phyloP scores from a whole-genome alignment of 2,888 invertebrate genomes.

The Erannis defoliaria region DNA sequence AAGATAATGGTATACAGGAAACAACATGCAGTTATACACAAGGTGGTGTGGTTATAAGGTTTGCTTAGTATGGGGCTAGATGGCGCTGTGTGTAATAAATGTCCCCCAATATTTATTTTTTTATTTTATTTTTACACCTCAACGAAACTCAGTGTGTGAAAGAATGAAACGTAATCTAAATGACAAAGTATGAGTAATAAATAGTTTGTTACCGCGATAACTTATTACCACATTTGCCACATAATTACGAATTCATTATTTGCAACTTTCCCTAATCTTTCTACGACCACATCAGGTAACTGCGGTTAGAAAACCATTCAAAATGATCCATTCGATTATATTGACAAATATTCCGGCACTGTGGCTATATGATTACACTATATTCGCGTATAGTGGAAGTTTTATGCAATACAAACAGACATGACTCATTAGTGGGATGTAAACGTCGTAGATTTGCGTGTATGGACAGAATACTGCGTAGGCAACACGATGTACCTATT shows the following conservation, averaged over 20 bases:
- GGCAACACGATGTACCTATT: neutral
- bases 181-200: too few relatives aligned
- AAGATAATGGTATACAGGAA: too few relatives aligned
- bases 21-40: too few relatives aligned
- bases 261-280: constrained; percentile 6
- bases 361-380: too few relatives aligned
- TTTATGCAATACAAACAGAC: neutral
- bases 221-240: neutral
- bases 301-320: constrained; percentile 35
- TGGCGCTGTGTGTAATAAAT: too few relatives aligned
- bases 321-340: constrained; percentile 34
- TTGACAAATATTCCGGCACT: constrained; percentile 22
- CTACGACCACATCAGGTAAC: constrained; percentile 12
- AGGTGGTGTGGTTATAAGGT: too few relatives aligned
- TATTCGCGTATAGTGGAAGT: neutral
- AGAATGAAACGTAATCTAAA: too few relatives aligned
- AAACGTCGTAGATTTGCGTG: constrained; percentile 10
- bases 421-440: neutral
- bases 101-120: too few relatives aligned
- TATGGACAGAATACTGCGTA: constrained; percentile 2
- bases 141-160: too few relatives aligned
- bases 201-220: too few relatives aligned
- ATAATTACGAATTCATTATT: constrained; percentile 9
- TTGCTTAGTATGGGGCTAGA: too few relatives aligned
- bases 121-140: too few relatives aligned